Base-by-base conservation (phyloP, 2,888 invertebrate species). In the Agrochola macilenta region DNA sequence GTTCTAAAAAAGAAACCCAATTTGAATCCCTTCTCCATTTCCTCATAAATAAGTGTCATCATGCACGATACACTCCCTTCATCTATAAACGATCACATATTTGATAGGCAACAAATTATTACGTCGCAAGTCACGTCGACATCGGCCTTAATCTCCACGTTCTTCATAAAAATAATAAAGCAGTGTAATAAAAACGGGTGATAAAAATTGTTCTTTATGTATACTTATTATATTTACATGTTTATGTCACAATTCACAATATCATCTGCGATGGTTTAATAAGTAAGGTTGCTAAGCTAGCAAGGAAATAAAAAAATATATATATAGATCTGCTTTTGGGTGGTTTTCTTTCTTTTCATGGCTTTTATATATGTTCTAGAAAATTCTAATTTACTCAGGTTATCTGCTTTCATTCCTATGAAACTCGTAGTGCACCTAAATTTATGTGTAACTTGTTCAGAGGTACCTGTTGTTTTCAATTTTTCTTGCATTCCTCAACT, bases 91-190 rank as follows among this genome's bases (percentile, higher is more conserved):
- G 72, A 79, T 88, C 66, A 76, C 49, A 70, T 61, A 70, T 81
- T 87, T 87, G 73, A 84, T 71, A 78, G 61, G 39, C 72, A 12
- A 58, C 84, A 78, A 66, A 78, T 82, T 76, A 84, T 87, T 87
- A 76, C 71, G 9, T 66, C 66, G 69, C 74, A 71, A 77, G 78
- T 75, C 79, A 79, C 87, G 82, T 87, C 79, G 65, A 66, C 87
- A 68, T 20, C 61, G 17, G 60, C 71, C 78, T 61, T 81, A 88
- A 87, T 88, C 80, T 79, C 35, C 74, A 52, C 75, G 78, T 74
- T 77, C 70, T 71, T 88, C 87, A 79, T 88, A 87, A 87, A 87
- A 87, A 88, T 87, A 88, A 87, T 89, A 88, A 87, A 87, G 61
- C 74, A 61, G 64, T 20, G 76, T 76, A 79, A 88, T 87, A 87